Conservation (phyloP, 2,797 vertebrate species). For the Clamator glandarius region DNA sequence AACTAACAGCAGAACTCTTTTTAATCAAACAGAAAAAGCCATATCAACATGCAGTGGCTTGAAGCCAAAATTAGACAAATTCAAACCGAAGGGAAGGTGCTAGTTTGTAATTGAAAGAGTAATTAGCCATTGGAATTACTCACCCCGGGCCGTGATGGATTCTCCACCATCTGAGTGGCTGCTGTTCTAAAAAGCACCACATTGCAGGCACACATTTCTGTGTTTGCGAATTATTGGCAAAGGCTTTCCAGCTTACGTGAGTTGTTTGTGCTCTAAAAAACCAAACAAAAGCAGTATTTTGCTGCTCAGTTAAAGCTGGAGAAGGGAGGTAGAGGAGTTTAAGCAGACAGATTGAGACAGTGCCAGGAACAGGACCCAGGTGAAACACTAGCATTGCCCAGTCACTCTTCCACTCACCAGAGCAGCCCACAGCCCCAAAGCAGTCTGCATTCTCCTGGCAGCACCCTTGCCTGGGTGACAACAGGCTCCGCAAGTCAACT, state of each 20-base stretch:
- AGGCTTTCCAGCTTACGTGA: conserved; percentile 1
- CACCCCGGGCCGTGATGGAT: conserved; percentile 25
- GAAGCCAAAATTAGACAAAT: conserved; percentile 54
- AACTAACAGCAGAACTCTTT: not conserved
- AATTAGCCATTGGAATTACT: conserved; percentile 64
- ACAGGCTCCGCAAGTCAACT: not conserved
- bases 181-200: not conserved
- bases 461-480: not conserved
- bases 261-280: not conserved
- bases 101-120: conserved; percentile 62
- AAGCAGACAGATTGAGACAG: not conserved
- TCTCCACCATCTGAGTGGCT: conserved; percentile 32
- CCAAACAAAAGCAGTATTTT: conserved; percentile 13
- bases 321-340: not conserved
- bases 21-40: conserved; percentile 33
- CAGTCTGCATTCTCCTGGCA: not conserved
- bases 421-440: not conserved
- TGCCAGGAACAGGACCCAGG: not conserved
- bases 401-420: not conserved
- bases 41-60: conserved; percentile 14
- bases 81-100: conserved; percentile 23
- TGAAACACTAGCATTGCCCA: not conserved
- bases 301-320: not conserved
- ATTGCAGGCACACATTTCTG: conserved; percentile 9
- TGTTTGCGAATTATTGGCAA: conserved; percentile 1